A percentile compares a stretch with the other conserved stretches of the same genome.
Evolutionary conservation across 1,140 invertebrate species (phyloP).

Genomic region (Cotesia vestalis): DNA sequence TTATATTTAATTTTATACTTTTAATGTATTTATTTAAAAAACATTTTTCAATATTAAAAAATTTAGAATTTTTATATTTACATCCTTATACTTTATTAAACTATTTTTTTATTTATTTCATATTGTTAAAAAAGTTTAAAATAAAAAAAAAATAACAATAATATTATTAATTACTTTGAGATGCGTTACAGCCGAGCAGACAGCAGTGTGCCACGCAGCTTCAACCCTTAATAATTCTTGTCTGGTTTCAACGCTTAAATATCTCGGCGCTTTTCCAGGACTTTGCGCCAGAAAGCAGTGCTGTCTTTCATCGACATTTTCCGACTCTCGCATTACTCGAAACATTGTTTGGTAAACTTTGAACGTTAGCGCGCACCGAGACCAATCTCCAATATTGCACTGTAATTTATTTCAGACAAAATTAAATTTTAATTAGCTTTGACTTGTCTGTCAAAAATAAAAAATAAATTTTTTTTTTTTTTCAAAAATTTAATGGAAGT

Average conservation of each 20-base stretch:
- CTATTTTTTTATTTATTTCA: too few species aligned
- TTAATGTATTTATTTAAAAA: too few species aligned
- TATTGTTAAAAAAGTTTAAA: slow-evolving; percentile 45
- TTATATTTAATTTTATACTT: too few species aligned
- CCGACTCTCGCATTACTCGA: slow-evolving; percentile 90
- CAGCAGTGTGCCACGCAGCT: slow-evolving; percentile 92
- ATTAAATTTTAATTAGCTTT: background rate
- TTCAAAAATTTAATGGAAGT: background rate
- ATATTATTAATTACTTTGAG: slow-evolving; percentile 76
- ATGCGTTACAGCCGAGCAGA: slow-evolving; percentile 89
- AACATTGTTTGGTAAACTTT: slow-evolving; percentile 97
- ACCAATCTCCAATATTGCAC: slow-evolving; percentile 70
- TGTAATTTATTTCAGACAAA: slow-evolving; percentile 43
- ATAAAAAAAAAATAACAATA: slow-evolving; percentile 10
- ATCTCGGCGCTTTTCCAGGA: slow-evolving; percentile 78
- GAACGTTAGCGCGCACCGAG: slow-evolving; percentile 70
- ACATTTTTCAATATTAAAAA: too few species aligned
- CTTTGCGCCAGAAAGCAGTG: slow-evolving; percentile 93
- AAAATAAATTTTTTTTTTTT: slow-evolving; percentile 17
- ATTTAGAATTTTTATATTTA: too few species aligned
- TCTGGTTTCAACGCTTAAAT: slow-evolving; percentile 91
- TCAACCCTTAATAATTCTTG: slow-evolving; percentile 90
- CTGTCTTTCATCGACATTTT: slow-evolving; percentile 92
- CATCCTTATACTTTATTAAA: too few species aligned
- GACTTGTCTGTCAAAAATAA: background rate